Conservation (phyloP, 2,888 invertebrate genomes). For the Lasioglossum vierecki region DNA sequence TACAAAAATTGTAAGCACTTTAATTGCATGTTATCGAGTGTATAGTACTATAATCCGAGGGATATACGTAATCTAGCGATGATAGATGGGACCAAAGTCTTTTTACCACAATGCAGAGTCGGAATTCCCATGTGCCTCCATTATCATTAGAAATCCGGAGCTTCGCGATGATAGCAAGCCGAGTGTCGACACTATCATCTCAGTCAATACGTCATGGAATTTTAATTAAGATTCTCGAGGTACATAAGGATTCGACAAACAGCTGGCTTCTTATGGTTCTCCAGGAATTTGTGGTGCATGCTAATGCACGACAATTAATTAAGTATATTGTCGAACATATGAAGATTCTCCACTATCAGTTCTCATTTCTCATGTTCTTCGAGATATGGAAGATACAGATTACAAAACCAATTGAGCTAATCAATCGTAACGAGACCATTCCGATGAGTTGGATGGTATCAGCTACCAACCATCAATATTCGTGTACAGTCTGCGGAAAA, state of each 20-base stretch:
- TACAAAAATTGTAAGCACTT: neutral
- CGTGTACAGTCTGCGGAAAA: neutral
- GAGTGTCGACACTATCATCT: neutral
- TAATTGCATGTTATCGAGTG: neutral
- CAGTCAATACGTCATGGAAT: neutral
- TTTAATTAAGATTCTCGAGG: neutral
- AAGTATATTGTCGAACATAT: neutral
- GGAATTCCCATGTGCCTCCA: neutral
- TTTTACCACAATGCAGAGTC: neutral
- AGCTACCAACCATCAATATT: neutral
- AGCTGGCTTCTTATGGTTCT: neutral
- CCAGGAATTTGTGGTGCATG: neutral
- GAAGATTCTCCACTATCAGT: neutral
- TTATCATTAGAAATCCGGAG: conserved; percentile 1
- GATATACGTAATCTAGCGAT: neutral
- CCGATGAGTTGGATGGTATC: neutral
- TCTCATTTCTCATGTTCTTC: neutral
- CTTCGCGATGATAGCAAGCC: neutral
- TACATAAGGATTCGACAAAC: neutral
- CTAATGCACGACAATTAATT: neutral
- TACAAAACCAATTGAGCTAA: neutral
- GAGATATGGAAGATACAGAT: neutral
- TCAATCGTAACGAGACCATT: neutral
- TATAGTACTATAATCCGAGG: neutral
- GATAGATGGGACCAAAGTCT: neutral